These are phyloP conservation scores for Sceliomorpha sp. DNA, from an alignment of 2,888 invertebrate genomes.

Conservation along the genomic window DNA sequence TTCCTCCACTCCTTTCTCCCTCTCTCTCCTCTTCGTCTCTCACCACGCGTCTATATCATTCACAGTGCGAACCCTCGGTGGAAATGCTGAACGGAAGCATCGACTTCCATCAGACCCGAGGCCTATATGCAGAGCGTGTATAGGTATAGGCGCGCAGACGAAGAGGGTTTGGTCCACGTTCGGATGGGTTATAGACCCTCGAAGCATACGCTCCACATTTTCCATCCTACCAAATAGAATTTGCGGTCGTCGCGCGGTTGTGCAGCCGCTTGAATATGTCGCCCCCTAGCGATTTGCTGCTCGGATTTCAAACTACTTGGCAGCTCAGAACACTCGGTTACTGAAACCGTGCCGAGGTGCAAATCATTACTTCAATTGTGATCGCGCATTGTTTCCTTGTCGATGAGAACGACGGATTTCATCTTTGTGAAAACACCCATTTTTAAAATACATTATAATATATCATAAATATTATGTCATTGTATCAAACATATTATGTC, in stretches of 20 bases:
- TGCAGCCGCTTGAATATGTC: slow-evolving; percentile 46
- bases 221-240: slow-evolving; percentile 73
- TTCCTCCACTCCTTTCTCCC: too few species aligned
- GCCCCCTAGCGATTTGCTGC: slow-evolving; percentile 47
- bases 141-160: slow-evolving; percentile 29
- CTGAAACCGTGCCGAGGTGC: slow-evolving; percentile 33
- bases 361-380: slow-evolving; percentile 32
- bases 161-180: slow-evolving; percentile 41
- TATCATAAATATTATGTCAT: too few species aligned
- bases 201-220: slow-evolving; percentile 67
- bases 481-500: too few species aligned
- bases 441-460: too few species aligned
- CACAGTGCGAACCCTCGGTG: slow-evolving; percentile 52
- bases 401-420: too few species aligned
- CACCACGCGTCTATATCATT: slow-evolving; percentile 42
- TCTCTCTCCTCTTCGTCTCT: slow-evolving; percentile 30
- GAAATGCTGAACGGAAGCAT: slow-evolving; percentile 58
- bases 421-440: too few species aligned
- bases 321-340: slow-evolving; percentile 20
- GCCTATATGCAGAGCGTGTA: slow-evolving; percentile 34
- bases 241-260: slow-evolving; percentile 66
- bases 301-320: slow-evolving; percentile 39
- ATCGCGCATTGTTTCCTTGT: too few species aligned
- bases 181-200: slow-evolving; percentile 57
- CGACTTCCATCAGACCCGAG: slow-evolving; percentile 67